A percentile compares a stretch with the other conserved stretches of the same genome.
Evolutionary conservation across 2,113 vertebrate species (phyloP).

Genomic region (Sitta europaea): DNA sequence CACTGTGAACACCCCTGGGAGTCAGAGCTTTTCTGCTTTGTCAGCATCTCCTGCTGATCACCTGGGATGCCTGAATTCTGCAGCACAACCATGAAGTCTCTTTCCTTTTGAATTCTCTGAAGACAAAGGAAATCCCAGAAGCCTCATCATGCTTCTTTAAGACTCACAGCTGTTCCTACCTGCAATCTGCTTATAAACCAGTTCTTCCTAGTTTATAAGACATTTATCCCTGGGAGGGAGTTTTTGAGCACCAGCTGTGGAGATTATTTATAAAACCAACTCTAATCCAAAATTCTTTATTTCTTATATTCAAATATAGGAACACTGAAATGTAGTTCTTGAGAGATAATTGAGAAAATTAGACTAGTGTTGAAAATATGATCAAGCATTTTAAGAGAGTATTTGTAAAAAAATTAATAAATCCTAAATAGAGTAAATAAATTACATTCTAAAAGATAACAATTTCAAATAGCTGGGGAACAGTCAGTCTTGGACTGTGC

Average conservation of each 20-base stretch:
- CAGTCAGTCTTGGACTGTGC: not conserved
- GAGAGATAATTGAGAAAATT: not conserved
- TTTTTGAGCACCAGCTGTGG: not conserved
- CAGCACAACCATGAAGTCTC: not conserved
- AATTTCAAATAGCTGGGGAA: not conserved
- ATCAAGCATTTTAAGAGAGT: not conserved
- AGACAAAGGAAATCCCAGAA: not conserved
- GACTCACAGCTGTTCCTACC: constrained; percentile 6
- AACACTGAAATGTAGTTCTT: not conserved
- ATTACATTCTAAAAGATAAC: not conserved
- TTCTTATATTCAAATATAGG: not conserved
- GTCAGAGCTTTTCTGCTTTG: not conserved
- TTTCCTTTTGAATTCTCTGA: not conserved
- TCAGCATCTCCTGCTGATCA: not conserved
- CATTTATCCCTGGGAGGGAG: not conserved
- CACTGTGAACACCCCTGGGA: not conserved
- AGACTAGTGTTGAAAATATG: not conserved
- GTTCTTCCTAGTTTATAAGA: not conserved
- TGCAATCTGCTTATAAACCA: not conserved
- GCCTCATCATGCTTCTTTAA: not conserved
- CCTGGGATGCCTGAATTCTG: not conserved
- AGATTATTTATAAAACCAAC: not conserved
- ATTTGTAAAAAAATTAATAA: not conserved
- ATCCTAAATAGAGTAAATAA: not conserved
- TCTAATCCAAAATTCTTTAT: not conserved